These are phyloP conservation scores for Ricordea florida DNA, from an alignment of 92 coral and sea anemone species.

Conservation along the genomic window DNA sequence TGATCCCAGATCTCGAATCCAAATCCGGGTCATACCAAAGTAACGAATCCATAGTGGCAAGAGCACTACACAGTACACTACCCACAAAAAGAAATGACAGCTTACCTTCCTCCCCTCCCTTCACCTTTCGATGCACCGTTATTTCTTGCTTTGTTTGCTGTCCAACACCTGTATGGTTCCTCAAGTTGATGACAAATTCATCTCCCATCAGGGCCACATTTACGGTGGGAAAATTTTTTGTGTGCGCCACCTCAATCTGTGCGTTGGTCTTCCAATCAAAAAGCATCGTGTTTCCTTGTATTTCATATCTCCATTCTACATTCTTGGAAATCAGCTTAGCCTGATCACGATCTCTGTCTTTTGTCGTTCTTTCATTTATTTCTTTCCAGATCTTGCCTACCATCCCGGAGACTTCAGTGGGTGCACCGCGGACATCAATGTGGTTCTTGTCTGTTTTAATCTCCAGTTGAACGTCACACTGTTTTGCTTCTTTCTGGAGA, in stretches of 20 bases:
- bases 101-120: conserved; percentile 33
- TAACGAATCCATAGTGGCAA: neutral
- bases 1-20: no score
- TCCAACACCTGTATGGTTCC: conserved; percentile 13
- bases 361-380: conserved; percentile 51
- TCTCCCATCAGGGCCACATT: conserved; percentile 34
- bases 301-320: conserved; percentile 64
- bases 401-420: conserved; percentile 52
- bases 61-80: neutral
- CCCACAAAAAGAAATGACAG: neutral
- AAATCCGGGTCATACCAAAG: neutral
- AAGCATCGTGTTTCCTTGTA: conserved; percentile 3
- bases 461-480: conserved; percentile 18
- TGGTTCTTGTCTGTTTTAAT: conserved; percentile 25
- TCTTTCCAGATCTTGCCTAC: conserved; percentile 62
- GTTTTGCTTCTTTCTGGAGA: conserved; percentile 16
- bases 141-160: neutral
- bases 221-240: conserved; percentile 20
- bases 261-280: conserved; percentile 65
- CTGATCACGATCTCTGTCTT: conserved; percentile 49
- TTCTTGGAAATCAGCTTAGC: conserved; percentile 57
- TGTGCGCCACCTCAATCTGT: conserved; percentile 73
- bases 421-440: conserved; percentile 53
- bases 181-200: conserved; percentile 47
- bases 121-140: conserved; percentile 6